A percentile compares a stretch with the other conserved stretches of the same genome.
phyloP scores from a whole-genome alignment of 2,888 invertebrate genomes.

The Chromoteleia sp. region DNA sequence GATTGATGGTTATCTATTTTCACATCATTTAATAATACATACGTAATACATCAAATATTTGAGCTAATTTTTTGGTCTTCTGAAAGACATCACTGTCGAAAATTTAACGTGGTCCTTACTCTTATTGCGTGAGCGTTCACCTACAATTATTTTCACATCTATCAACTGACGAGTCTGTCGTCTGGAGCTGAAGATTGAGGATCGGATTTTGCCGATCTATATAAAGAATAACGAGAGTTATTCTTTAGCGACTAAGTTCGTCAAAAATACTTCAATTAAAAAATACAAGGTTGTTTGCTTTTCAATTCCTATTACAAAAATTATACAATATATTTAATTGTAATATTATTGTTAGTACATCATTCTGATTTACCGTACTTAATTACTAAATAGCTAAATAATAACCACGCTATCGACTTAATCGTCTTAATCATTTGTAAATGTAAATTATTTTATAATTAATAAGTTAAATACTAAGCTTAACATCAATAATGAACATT shows the following conservation, averaged over 20 bases:
- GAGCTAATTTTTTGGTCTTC: conserved; percentile 40
- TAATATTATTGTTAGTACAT: too few species aligned
- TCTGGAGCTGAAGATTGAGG: conserved; percentile 77
- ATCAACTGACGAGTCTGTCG: conserved; percentile 78
- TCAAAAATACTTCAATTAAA: conserved; percentile 17
- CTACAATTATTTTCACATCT: conserved; percentile 85
- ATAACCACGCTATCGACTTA: background rate
- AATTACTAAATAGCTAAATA: background rate
- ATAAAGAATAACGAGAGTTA: conserved; percentile 76
- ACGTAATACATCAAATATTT: conserved; percentile 36
- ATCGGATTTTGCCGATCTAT: conserved; percentile 79
- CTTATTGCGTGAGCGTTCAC: conserved; percentile 81
- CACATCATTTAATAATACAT: conserved; percentile 30
- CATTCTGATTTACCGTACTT: too few species aligned
- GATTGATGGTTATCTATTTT: conserved; percentile 31
- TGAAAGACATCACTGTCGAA: conserved; percentile 82
- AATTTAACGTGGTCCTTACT: conserved; percentile 84
- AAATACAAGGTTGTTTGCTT: background rate
- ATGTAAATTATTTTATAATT: conserved; percentile 11
- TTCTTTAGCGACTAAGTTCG: conserved; percentile 67
- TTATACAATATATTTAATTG: too few species aligned
- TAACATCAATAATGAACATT: conserved; percentile 55
- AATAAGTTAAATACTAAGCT: conserved; percentile 25
- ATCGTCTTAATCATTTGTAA: background rate
- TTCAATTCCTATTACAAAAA: too few species aligned